These are phyloP conservation scores for Papilio dardanus DNA, from an alignment of 1,140 invertebrate genomes.

Conservation along the genomic window DNA sequence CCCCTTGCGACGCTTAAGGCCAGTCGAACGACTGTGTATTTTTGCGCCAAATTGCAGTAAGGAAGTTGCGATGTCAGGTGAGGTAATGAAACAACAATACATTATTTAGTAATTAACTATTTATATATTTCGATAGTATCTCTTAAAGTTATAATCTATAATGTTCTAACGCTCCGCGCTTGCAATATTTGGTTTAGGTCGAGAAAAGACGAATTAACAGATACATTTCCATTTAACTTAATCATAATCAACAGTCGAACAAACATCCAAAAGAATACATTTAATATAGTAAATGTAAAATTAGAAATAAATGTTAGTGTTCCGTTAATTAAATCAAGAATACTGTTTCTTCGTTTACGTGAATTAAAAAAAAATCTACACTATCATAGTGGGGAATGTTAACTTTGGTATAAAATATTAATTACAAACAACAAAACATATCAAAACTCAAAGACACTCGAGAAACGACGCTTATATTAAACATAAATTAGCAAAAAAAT, in stretches of 20 bases:
- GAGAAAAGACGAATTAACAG: slow-evolving; percentile 79
- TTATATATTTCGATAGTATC: slow-evolving; percentile 81
- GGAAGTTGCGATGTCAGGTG: not conserved
- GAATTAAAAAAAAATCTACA: slow-evolving; percentile 66
- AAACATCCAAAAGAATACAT: slow-evolving; percentile 76
- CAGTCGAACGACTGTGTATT: too few species aligned
- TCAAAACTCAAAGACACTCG: slow-evolving; percentile 76
- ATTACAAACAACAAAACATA: slow-evolving; percentile 80
- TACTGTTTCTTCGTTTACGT: slow-evolving; percentile 68
- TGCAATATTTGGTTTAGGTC: slow-evolving; percentile 80
- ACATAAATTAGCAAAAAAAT: slow-evolving; percentile 80
- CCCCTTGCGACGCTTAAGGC: too few species aligned
- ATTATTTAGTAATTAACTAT: slow-evolving; percentile 80
- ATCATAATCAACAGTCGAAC: slow-evolving; percentile 75
- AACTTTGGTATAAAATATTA: slow-evolving; percentile 82
- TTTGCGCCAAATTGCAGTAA: too few species aligned
- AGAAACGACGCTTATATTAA: slow-evolving; percentile 74
- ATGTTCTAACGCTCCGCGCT: slow-evolving; percentile 77
- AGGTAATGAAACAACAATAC: slow-evolving; percentile 71
- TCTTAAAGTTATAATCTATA: slow-evolving; percentile 77
- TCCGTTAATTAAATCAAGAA: slow-evolving; percentile 64
- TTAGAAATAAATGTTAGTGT: slow-evolving; percentile 69
- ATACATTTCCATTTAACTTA: slow-evolving; percentile 63
- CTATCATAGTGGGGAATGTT: slow-evolving; percentile 81
- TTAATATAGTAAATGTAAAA: slow-evolving; percentile 79